phyloP scores from a whole-genome alignment of 2,888 invertebrate genomes.

The Dolichomitus sp. region DNA sequence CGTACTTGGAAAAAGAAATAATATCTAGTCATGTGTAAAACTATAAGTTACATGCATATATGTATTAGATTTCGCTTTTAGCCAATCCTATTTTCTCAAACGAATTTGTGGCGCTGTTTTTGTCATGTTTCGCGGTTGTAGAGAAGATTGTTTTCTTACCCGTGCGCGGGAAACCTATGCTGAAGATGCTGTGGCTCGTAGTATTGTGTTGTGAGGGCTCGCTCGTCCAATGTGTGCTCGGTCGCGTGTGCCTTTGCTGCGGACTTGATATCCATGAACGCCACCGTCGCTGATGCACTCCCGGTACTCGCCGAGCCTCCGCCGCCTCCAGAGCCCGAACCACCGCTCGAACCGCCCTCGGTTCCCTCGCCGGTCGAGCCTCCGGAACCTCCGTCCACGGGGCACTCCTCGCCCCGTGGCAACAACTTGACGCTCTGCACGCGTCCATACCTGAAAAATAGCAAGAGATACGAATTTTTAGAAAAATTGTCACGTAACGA shows the following conservation, averaged over 20 bases:
- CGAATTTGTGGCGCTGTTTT: background rate
- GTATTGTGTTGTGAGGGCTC: conserved; percentile 95
- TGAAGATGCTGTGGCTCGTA: conserved; percentile 91
- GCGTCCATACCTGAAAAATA: conserved; percentile 95
- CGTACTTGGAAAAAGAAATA: conserved; percentile 17
- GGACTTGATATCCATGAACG: conserved; percentile 99
- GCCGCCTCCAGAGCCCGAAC: conserved; percentile 85
- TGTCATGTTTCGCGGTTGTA: background rate
- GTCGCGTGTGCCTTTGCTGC: conserved; percentile 97
- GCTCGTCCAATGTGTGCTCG: conserved; percentile 95
- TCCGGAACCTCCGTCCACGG: conserved; percentile 86
- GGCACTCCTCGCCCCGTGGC: conserved; percentile 88
- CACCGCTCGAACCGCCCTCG: conserved; percentile 83
- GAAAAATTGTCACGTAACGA: background rate
- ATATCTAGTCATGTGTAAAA: background rate
- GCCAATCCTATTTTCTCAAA: background rate
- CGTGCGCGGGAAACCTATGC: conserved; percentile 87
- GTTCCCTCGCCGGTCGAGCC: conserved; percentile 87
- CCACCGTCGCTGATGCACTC: conserved; percentile 95
- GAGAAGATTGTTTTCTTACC: conserved; percentile 84
- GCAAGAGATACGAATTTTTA: background rate
- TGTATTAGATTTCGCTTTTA: background rate
- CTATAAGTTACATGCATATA: background rate
- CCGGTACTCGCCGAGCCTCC: conserved; percentile 88
- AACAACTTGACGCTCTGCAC: conserved; percentile 98